These are phyloP conservation scores for Chelonoidis abingdonii DNA, from an alignment of 2,113 vertebrate species.

Conservation along the genomic window DNA sequence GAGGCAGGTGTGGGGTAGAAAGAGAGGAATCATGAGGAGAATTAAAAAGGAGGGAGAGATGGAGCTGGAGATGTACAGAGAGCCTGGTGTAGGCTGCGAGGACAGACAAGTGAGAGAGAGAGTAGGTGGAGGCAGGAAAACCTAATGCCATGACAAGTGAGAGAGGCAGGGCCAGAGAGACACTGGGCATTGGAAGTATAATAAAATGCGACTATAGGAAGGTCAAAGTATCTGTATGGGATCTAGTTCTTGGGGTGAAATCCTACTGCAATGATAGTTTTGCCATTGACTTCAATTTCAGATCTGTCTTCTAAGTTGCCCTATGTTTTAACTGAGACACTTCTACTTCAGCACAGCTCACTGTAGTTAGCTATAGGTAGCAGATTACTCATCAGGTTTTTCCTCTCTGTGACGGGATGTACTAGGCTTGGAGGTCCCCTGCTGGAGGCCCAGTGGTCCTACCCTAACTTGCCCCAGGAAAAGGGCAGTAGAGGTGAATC, in stretches of 20 bases:
- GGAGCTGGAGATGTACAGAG: neutral
- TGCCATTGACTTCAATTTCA: neutral
- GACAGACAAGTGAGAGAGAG: neutral
- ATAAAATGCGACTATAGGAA: neutral
- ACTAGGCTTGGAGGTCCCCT: neutral
- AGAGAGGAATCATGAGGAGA: neutral
- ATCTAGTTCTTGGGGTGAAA: neutral
- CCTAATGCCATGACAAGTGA: neutral
- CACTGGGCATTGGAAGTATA: neutral
- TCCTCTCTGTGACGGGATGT: neutral
- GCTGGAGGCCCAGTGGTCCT: neutral
- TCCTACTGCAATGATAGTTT: neutral
- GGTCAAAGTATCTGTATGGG: neutral
- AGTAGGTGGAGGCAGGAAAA: neutral
- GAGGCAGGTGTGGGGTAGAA: neutral
- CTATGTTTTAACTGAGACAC: neutral
- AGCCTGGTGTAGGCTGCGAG: neutral
- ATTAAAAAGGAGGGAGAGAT: neutral
- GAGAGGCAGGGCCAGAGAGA: neutral
- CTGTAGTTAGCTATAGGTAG: neutral
- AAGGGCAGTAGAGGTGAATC: neutral
- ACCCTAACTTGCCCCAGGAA: neutral
- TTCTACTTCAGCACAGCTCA: neutral
- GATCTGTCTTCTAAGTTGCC: neutral
- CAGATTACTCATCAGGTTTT: neutral